These are phyloP conservation scores for Phorcus lineatus DNA, from an alignment of 2,888 invertebrate species.

Conservation along the genomic window DNA sequence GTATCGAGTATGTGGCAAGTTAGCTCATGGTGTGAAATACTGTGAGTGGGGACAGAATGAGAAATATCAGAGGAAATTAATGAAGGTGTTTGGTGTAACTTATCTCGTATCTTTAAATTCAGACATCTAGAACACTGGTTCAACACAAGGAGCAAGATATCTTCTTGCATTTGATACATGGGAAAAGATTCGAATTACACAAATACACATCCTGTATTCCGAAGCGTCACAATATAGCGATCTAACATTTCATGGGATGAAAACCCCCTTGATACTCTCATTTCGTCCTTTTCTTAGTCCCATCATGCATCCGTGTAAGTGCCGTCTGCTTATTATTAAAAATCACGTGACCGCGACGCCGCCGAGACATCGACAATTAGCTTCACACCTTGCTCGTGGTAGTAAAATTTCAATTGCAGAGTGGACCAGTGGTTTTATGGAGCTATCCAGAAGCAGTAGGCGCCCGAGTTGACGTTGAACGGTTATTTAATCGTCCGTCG, in stretches of 20 bases:
- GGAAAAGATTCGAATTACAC: too few species aligned
- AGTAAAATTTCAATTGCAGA: slow-evolving; percentile 20
- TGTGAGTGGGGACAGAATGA: too few species aligned
- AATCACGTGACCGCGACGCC: slow-evolving; percentile 17
- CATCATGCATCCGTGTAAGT: background rate
- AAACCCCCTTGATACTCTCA: background rate
- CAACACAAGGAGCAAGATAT: too few species aligned
- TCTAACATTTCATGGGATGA: background rate
- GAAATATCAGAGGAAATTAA: too few species aligned
- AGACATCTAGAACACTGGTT: too few species aligned
- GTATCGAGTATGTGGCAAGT: too few species aligned
- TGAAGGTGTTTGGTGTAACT: too few species aligned
- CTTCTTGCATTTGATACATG: too few species aligned
- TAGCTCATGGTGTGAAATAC: too few species aligned
- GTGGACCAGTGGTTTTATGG: background rate
- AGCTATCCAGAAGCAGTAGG: background rate
- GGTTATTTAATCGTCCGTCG: background rate
- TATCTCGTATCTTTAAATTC: too few species aligned
- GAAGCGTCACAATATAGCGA: background rate
- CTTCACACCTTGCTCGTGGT: background rate
- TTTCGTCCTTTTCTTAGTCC: background rate
- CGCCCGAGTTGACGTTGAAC: background rate
- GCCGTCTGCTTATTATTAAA: slow-evolving; percentile 4
- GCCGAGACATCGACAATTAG: slow-evolving; percentile 9
- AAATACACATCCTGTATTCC: too few species aligned